These are phyloP conservation scores for Patella caerulea DNA, from an alignment of 2,888 invertebrate genomes.

Conservation along the genomic window DNA sequence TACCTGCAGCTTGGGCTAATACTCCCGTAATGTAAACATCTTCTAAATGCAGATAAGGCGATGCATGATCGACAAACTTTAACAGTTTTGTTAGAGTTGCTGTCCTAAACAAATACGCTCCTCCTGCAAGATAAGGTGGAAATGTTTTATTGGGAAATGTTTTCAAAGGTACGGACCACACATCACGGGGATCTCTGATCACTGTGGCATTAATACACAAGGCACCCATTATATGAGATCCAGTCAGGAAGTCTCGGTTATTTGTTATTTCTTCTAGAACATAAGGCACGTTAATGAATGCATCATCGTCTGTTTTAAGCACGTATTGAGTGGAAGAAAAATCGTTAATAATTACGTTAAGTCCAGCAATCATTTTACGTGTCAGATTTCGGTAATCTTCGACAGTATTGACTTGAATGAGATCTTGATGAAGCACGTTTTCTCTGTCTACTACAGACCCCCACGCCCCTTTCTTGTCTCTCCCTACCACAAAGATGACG, in stretches of 20 bases:
- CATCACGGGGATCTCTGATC: constrained; percentile 38
- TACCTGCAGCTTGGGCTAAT: constrained; percentile 34
- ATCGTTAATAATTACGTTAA: constrained; percentile 34
- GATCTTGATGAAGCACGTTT: constrained; percentile 35
- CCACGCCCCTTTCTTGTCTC: constrained; percentile 29
- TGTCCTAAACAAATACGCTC: constrained; percentile 40
- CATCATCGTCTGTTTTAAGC: constrained; percentile 50
- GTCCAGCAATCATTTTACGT: constrained; percentile 38
- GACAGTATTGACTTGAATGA: constrained; percentile 35
- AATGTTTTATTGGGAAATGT: constrained; percentile 32
- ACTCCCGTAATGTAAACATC: constrained; percentile 47
- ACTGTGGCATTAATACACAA: constrained; percentile 38
- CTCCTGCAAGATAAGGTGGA: constrained; percentile 44
- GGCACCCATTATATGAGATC: constrained; percentile 38
- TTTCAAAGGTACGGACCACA: constrained; percentile 39
- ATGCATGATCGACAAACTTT: constrained; percentile 12
- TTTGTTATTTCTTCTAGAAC: constrained; percentile 31
- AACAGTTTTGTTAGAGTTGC: constrained; percentile 29
- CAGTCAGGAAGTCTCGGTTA: constrained; percentile 17
- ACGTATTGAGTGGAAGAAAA: constrained; percentile 27
- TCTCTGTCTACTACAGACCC: constrained; percentile 36
- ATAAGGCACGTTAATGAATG: constrained; percentile 40
- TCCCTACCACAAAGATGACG: constrained; percentile 39
- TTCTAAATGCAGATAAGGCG: constrained; percentile 38
- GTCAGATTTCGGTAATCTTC: constrained; percentile 44